Conservation (phyloP, 2,888 invertebrate species). For the Dexiosoma caninum region DNA sequence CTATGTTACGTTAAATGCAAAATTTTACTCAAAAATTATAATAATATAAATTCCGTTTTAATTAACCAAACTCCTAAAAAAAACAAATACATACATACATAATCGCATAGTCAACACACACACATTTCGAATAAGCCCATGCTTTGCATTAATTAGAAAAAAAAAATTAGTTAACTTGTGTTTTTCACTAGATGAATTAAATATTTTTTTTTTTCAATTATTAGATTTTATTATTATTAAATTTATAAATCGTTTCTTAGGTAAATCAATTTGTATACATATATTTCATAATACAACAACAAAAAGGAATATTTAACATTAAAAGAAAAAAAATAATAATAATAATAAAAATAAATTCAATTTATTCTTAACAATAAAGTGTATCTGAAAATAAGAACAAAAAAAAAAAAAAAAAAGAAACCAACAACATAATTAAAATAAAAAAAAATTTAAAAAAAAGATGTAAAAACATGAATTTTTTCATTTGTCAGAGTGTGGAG, state of each 20-base stretch:
- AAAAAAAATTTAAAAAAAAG: constrained; percentile 39
- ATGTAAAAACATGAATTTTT: constrained; percentile 21
- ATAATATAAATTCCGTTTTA: neutral
- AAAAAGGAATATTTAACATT: constrained; percentile 64
- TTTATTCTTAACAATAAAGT: constrained; percentile 76
- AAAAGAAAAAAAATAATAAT: constrained; percentile 54
- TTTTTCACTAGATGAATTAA: constrained; percentile 67
- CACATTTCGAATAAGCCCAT: constrained; percentile 21
- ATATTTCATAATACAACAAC: constrained; percentile 60
- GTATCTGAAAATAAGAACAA: constrained; percentile 72
- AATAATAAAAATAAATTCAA: constrained; percentile 70
- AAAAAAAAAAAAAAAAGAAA: constrained; percentile 31
- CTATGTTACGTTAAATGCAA: neutral
- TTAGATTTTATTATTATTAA: constrained; percentile 47
- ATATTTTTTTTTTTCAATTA: constrained; percentile 56
- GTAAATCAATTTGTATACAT: constrained; percentile 74
- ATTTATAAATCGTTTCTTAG: constrained; percentile 70
- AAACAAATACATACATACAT: neutral
- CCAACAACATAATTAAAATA: constrained; percentile 41
- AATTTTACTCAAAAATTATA: neutral
- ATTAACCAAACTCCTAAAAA: constrained; percentile 35
- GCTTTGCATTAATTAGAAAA: constrained; percentile 42
- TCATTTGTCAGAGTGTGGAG: no score
- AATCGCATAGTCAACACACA: neutral
- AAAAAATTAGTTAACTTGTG: constrained; percentile 51